phyloP scores from a whole-genome alignment of 2,113 vertebrate species.

The Heterotilapia buettikoferi region DNA sequence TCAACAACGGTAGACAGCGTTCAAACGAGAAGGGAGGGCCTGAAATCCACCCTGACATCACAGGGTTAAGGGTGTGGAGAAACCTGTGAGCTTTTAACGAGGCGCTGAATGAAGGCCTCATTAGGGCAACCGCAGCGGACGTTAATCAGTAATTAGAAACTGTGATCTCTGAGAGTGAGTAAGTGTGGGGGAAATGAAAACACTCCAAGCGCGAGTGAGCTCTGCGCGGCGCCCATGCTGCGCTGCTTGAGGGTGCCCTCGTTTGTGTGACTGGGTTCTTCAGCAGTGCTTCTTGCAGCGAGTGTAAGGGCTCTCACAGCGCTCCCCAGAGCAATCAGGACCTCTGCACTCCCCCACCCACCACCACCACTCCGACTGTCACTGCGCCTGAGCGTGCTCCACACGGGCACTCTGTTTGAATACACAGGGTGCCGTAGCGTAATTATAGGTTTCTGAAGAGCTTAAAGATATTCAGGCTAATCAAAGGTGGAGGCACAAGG shows the following conservation, averaged over 20 bases:
- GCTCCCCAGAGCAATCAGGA: conserved; percentile 36
- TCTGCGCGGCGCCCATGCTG: conserved; percentile 11
- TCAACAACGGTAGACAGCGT: neutral
- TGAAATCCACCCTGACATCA: neutral
- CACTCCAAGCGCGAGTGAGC: conserved; percentile 25
- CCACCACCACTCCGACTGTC: neutral
- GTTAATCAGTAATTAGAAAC: conserved; percentile 61
- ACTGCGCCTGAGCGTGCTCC: neutral
- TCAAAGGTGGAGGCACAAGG: conserved; percentile 11
- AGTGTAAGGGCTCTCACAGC: conserved; percentile 25
- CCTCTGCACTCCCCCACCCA: neutral
- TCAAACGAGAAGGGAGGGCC: conserved; percentile 20
- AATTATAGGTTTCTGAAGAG: conserved; percentile 29
- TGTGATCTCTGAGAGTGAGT: conserved; percentile 50
- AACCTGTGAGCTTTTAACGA: conserved; percentile 57
- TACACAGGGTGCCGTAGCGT: neutral
- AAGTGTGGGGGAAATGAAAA: conserved; percentile 35
- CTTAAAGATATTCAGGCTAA: conserved; percentile 16
- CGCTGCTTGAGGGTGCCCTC: conserved; percentile 49
- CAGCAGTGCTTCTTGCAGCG: conserved; percentile 10
- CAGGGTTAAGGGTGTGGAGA: conserved; percentile 20
- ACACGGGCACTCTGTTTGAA: neutral
- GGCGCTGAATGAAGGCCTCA: conserved; percentile 58
- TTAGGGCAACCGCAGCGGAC: conserved; percentile 55
- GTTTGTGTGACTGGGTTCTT: conserved; percentile 31